Evolutionary conservation across 1,140 invertebrate genomes (phyloP).

Genomic region (Drosophila chauvacae): DNA sequence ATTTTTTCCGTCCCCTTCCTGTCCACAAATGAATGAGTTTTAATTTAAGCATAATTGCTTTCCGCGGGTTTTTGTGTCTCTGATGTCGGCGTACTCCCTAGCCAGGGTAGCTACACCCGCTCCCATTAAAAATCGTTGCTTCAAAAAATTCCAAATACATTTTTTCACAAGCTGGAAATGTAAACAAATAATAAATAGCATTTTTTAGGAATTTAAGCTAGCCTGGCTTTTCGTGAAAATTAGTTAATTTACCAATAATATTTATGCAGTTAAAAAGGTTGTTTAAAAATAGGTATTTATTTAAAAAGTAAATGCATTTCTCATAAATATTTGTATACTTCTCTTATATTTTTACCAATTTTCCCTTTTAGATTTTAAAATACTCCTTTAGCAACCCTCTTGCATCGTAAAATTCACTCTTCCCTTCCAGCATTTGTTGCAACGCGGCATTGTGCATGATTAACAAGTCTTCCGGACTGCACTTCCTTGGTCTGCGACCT

Average conservation of each 20-base stretch:
- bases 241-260: background rate
- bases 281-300: background rate
- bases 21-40: constrained; percentile 77
- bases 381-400: constrained; percentile 12
- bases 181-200: constrained; percentile 1
- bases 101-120: background rate
- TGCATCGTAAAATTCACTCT: background rate
- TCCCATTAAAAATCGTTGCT: constrained; percentile 5
- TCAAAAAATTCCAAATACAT: constrained; percentile 11
- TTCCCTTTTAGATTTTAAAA: accelerated
- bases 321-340: background rate
- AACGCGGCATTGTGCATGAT: constrained; percentile 40
- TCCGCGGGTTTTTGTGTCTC: constrained; percentile 60
- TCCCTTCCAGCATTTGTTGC: background rate
- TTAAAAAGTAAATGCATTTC: no score
- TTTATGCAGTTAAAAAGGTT: background rate
- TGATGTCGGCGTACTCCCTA: constrained; percentile 30
- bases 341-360: background rate
- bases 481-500: constrained; percentile 29
- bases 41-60: constrained; percentile 83
- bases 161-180: background rate
- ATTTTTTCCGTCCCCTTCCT: constrained; percentile 42
- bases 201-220: constrained; percentile 8
- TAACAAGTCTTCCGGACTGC: constrained; percentile 42
- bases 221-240: background rate